These are phyloP conservation scores for Urocolius indicus DNA, from an alignment of 2,113 vertebrate species.

Conservation along the genomic window DNA sequence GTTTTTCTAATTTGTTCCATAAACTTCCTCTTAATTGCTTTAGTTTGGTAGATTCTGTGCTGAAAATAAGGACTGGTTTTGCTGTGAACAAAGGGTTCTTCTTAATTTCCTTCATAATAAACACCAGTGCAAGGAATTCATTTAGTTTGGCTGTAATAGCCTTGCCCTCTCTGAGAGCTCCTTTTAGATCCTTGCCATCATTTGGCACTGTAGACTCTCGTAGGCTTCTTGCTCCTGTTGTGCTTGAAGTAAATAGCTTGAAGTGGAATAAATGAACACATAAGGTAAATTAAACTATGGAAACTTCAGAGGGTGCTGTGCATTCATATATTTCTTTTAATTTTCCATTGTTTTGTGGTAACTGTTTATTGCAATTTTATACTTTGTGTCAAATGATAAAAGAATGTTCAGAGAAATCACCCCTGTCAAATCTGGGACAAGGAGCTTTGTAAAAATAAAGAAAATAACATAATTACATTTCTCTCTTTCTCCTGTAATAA, in stretches of 20 bases:
- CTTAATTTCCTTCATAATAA: neutral
- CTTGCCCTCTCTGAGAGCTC: neutral
- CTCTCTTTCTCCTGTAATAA: neutral
- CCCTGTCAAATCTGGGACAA: neutral
- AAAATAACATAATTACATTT: neutral
- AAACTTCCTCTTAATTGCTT: neutral
- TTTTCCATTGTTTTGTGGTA: neutral
- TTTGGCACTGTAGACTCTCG: neutral
- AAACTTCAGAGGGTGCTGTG: neutral
- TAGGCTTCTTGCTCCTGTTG: neutral
- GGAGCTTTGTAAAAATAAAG: neutral
- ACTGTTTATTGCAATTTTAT: neutral
- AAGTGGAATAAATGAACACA: neutral
- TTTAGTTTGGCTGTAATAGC: neutral
- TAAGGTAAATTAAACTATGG: neutral
- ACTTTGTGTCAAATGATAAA: neutral
- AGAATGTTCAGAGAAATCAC: neutral
- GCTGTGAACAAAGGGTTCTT: neutral
- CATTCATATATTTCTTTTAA: neutral
- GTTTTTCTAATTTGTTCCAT: neutral
- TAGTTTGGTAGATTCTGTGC: neutral
- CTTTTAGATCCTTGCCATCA: neutral
- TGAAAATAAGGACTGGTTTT: neutral
- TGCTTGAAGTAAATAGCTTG: neutral
- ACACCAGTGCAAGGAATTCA: neutral